Conservation (phyloP, 2,113 vertebrate genomes). For the Nerophis lumbriciformis region DNA sequence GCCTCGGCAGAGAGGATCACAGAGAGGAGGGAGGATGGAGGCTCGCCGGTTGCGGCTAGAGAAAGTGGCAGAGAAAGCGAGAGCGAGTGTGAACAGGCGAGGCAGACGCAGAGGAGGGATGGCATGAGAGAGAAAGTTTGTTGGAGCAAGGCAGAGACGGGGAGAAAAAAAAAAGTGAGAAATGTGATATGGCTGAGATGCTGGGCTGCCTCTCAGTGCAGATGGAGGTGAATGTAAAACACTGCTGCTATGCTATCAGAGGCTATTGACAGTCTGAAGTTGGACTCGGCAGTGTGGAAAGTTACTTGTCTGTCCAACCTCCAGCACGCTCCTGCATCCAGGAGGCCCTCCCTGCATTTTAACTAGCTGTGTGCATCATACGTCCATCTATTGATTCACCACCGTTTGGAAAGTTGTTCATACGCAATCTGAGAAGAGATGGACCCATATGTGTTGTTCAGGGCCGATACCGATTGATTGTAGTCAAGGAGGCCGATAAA, state of each 20-base stretch:
- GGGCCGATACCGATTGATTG: too few relatives aligned
- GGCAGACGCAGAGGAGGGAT: constrained; percentile 38
- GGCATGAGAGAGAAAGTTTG: constrained; percentile 60
- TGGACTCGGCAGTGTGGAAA: constrained; percentile 57
- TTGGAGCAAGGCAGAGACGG: constrained; percentile 51
- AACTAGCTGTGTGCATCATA: constrained; percentile 9
- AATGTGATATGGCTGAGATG: constrained; percentile 71
- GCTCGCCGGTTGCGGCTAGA: constrained; percentile 10
- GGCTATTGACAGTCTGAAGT: constrained; percentile 70
- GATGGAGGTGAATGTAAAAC: constrained; percentile 78
- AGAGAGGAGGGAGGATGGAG: constrained; percentile 29
- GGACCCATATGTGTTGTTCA: too few relatives aligned
- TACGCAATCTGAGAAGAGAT: too few relatives aligned
- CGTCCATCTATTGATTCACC: not conserved
- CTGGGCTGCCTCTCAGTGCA: constrained; percentile 55
- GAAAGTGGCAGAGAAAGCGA: constrained; percentile 45
- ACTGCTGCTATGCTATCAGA: constrained; percentile 69
- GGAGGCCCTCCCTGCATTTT: constrained; percentile 61
- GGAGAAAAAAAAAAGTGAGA: constrained; percentile 48
- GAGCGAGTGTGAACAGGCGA: constrained; percentile 42
- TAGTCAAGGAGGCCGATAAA: too few relatives aligned
- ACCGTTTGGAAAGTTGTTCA: not conserved
- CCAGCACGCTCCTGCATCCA: constrained; percentile 52
- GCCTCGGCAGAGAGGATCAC: constrained; percentile 65
- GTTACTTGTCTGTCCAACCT: constrained; percentile 61